A percentile compares a stretch with the other conserved stretches of the same genome.
These are phyloP conservation scores for Gymnocephalus cernua DNA, from an alignment of 2,113 vertebrate genomes.

Conservation along the genomic window DNA sequence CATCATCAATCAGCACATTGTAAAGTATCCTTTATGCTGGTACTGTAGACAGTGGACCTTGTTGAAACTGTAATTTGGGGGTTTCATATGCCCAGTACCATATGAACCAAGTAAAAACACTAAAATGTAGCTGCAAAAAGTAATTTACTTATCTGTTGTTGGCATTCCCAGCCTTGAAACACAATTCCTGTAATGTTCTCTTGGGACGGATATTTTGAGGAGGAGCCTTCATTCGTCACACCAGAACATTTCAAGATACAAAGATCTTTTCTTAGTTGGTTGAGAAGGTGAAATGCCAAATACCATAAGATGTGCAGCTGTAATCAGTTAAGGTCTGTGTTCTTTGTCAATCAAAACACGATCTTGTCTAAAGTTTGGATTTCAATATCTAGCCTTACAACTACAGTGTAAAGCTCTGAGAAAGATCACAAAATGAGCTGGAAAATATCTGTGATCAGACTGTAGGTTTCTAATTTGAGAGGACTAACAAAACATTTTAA, in stretches of 20 bases:
- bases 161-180: neutral
- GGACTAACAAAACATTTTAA: too few species aligned
- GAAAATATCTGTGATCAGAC: too few species aligned
- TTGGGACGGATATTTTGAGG: neutral
- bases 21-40: constrained; percentile 1
- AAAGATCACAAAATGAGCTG: neutral
- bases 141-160: neutral
- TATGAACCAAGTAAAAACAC: neutral
- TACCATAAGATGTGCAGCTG: neutral
- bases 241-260: neutral
- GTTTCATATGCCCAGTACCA: neutral
- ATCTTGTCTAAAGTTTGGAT: neutral
- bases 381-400: neutral
- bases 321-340: neutral
- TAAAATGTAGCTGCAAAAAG: neutral
- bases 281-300: neutral
- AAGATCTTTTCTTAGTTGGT: neutral
- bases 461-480: too few species aligned
- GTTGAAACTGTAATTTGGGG: neutral
- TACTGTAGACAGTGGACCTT: constrained; percentile 7
- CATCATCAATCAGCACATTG: neutral
- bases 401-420: neutral
- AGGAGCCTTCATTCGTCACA: neutral
- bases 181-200: neutral
- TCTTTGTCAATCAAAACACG: neutral